These are phyloP conservation scores for Spea bombifrons DNA, from an alignment of 2,113 vertebrate species.

Conservation along the genomic window DNA sequence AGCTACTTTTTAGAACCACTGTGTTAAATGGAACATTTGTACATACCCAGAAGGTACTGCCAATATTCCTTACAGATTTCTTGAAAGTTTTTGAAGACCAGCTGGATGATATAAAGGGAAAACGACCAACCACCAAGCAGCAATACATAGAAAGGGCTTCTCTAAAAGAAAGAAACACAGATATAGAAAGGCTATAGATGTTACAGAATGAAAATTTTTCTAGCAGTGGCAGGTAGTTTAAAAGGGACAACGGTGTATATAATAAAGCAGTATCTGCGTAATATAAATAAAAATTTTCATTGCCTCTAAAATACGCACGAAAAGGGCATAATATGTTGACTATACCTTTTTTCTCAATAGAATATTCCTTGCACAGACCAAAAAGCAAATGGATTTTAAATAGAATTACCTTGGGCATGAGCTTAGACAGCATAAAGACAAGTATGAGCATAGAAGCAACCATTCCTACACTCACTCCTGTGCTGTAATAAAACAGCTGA, in stretches of 20 bases:
- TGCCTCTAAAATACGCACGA: no score
- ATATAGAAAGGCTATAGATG: no score
- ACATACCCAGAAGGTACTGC: conserved; percentile 81
- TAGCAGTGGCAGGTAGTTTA: no score
- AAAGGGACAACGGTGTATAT: no score
- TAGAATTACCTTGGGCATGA: conserved; percentile 82
- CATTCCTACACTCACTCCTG: conserved; percentile 86
- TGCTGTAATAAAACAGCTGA: conserved; percentile 87
- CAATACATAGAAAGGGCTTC: conserved; percentile 84
- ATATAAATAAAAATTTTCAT: no score
- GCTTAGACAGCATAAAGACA: conserved; percentile 79
- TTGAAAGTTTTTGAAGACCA: conserved; percentile 83
- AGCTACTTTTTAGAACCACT: no score
- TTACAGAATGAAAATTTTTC: no score
- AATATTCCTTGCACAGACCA: no score
- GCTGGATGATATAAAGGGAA: conserved; percentile 89
- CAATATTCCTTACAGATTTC: conserved; percentile 84
- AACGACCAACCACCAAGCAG: conserved; percentile 93
- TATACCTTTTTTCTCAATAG: no score
- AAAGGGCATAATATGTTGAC: no score
- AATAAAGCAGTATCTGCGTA: no score
- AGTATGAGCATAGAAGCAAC: conserved; percentile 88
- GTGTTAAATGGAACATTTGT: neutral
- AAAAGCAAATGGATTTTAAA: neutral
- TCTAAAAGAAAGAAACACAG: conserved; percentile 66